Percentiles rank a stretch among this genome's conserved stretches.
Evolutionary conservation across 1,140 invertebrate species (phyloP).

Genomic region (Apis dorsata): DNA sequence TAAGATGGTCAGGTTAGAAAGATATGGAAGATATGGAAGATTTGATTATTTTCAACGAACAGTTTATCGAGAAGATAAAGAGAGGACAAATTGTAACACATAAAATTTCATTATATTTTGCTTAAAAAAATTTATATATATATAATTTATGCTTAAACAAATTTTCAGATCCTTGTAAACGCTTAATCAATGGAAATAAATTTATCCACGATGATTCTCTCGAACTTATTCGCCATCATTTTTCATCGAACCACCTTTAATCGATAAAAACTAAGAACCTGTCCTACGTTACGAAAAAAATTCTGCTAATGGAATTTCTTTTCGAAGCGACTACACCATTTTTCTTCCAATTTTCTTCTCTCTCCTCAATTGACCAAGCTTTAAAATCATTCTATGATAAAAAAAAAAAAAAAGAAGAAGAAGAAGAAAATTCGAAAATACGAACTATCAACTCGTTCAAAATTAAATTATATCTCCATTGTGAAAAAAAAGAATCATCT

Average conservation of each 20-base stretch:
- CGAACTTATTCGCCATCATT: too few species aligned
- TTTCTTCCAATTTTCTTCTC: neutral
- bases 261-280: neutral
- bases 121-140: neutral
- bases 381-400: neutral
- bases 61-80: neutral
- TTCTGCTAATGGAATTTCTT: neutral
- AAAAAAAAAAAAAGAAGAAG: too few species aligned
- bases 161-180: neutral
- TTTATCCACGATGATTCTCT: neutral
- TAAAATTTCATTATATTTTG: neutral
- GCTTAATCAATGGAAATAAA: neutral
- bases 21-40: too few species aligned
- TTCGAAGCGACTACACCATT: neutral
- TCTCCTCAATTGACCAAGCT: neutral
- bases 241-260: neutral
- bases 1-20: too few species aligned
- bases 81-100: too few species aligned
- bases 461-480: too few species aligned
- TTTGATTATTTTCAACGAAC: too few species aligned
- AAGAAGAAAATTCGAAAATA: neutral
- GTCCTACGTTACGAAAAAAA: neutral
- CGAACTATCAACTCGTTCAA: too few species aligned
- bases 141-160: neutral
- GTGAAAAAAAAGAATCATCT: neutral